These are phyloP conservation scores for Porites divaricata DNA, from an alignment of 92 coral and sea anemone species.

Conservation along the genomic window DNA sequence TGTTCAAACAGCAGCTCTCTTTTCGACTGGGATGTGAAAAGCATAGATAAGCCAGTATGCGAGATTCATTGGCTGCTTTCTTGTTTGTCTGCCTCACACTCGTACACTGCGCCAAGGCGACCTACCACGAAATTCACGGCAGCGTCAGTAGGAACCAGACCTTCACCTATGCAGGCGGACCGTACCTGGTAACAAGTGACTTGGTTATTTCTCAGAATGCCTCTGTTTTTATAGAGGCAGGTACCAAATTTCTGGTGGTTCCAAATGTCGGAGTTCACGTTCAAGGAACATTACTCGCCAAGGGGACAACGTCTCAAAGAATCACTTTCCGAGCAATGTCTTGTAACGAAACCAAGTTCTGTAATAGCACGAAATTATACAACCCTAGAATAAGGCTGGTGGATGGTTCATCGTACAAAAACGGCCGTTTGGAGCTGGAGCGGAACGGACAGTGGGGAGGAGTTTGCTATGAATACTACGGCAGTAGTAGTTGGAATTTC, in stretches of 20 bases:
- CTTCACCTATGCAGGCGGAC: conserved; percentile 52
- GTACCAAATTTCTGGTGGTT: conserved; percentile 50
- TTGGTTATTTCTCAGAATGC: conserved; percentile 58
- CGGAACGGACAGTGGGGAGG: conserved; percentile 77
- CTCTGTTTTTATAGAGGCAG: conserved; percentile 64
- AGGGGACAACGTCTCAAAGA: conserved; percentile 46
- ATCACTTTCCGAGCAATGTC: conserved; percentile 49
- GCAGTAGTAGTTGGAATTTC: conserved; percentile 40
- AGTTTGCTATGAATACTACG: conserved; percentile 41
- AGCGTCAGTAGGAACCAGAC: neutral
- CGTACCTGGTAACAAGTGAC: conserved; percentile 65
- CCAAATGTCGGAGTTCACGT: conserved; percentile 65
- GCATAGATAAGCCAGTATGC: neutral
- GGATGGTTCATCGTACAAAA: conserved; percentile 57
- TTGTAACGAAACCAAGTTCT: conserved; percentile 31
- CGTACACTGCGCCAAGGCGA: neutral
- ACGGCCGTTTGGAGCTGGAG: conserved; percentile 74
- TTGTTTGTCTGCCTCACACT: too few species aligned
- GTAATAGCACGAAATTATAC: conserved; percentile 33
- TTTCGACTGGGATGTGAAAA: too few species aligned
- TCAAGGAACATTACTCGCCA: conserved; percentile 65
- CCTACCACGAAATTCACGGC: conserved; percentile 9
- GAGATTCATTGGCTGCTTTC: too few species aligned
- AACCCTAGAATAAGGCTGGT: conserved; percentile 66
- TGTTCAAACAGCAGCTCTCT: too few species aligned